phyloP scores from a whole-genome alignment of 1,140 invertebrate genomes.

The Bombus picipes region DNA sequence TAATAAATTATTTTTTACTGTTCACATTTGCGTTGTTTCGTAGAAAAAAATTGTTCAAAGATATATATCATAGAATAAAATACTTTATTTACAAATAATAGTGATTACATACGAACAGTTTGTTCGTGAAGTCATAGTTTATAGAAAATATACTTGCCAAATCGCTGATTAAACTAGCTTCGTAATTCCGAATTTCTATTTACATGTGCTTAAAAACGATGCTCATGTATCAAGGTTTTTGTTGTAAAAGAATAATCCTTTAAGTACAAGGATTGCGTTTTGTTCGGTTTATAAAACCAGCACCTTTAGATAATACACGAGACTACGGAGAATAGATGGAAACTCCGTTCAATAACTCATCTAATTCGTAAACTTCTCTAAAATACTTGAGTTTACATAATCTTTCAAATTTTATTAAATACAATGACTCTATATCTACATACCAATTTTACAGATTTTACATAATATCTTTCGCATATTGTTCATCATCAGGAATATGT shows the following conservation, averaged over 20 bases:
- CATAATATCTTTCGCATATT: background rate
- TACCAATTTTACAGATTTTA: constrained; percentile 47
- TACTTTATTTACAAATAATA: constrained; percentile 74
- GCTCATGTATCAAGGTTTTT: constrained; percentile 52
- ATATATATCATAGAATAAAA: constrained; percentile 58
- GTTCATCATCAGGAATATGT: constrained; percentile 11
- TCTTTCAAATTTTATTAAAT: constrained; percentile 40
- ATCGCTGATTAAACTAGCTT: constrained; percentile 40
- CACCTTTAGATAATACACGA: constrained; percentile 42
- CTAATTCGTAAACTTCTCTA: background rate
- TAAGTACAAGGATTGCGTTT: constrained; percentile 71
- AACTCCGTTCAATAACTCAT: background rate
- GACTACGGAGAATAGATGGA: constrained; percentile 29
- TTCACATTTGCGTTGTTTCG: constrained; percentile 1
- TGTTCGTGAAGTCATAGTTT: constrained; percentile 54
- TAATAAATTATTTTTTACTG: constrained; percentile 72
- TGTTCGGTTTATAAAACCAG: constrained; percentile 40
- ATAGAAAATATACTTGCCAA: constrained; percentile 68
- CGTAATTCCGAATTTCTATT: constrained; percentile 49
- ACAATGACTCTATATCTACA: constrained; percentile 35
- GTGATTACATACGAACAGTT: constrained; percentile 64
- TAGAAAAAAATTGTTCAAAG: background rate
- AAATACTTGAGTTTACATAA: constrained; percentile 36
- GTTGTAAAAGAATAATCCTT: constrained; percentile 55
- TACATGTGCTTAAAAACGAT: constrained; percentile 55